Base-by-base conservation (phyloP, 2,113 vertebrate genomes). In the Notarius lentiginosus region DNA sequence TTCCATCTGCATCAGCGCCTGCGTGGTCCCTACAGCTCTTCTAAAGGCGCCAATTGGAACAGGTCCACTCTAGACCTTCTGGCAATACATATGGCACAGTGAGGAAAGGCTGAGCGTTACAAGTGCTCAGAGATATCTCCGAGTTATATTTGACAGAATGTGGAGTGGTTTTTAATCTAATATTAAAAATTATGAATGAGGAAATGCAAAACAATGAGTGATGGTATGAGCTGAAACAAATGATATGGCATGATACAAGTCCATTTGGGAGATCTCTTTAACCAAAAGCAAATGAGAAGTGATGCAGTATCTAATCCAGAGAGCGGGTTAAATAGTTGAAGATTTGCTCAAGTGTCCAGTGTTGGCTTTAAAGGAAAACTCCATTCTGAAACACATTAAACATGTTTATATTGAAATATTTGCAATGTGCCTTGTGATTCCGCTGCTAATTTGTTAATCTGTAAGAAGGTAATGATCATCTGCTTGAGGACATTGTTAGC, bases 1-100 rank as follows among this genome's bases (percentile, higher is more conserved):
- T 79, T 65, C 87, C 79, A 86, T 87, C 82, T 79, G 68, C 75
- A 76, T 88, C 51, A 81, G 56, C 24, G 22, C 84, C 83, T 41
- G 73, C 79, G 30, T 53, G 79, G 63, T 41, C n/a, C 72, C 70
- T 75, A 68, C 30, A 55, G 60, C 65, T 65, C 41, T 20, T 30
- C 27, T 51, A 70, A 86, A 79, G 53, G 68, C 27, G 61, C 85
- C 89, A 79, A 27, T 70, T 73, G 66, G 18, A 58, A 65, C 41
- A 5, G 49, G 53, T 56, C 72, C 51, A 81, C 61, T 85, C 30
- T 34, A 68, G 79, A 61, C 70, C 79, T 41, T 47, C 79, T 77
- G 79, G 72, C 41, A 60, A 84, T 58, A 79, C 66, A 84, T 30
- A 56, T 63, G 47, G 61, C 51, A 66, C 66, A 51, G 47, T 63